Evolutionary conservation across 2,888 invertebrate species (phyloP).

Genomic region (Polyommatus iphigenia): DNA sequence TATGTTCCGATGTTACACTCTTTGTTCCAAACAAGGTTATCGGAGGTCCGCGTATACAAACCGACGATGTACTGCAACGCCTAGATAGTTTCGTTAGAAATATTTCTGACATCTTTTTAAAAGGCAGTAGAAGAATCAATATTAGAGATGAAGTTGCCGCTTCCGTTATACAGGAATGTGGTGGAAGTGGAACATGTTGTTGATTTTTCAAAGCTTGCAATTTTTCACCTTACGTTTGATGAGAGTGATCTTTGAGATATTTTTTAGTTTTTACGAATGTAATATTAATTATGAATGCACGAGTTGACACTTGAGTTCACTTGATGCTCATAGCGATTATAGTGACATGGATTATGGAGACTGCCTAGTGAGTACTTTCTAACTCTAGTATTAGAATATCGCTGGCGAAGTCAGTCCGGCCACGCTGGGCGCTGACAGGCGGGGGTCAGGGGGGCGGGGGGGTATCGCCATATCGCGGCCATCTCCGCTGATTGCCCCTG

Average conservation of each 20-base stretch:
- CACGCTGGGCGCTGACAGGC: conserved; percentile 10
- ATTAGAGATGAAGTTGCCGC: not conserved
- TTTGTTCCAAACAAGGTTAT: conserved; percentile 40
- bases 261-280: not conserved
- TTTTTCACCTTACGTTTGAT: not conserved
- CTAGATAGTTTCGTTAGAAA: not conserved
- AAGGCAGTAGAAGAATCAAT: not conserved
- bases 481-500: conserved; percentile 8
- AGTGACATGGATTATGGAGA: not conserved
- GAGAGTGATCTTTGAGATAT: not conserved
- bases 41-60: conserved; percentile 32
- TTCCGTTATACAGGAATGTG: not conserved
- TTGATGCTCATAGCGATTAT: not conserved
- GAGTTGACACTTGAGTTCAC: not conserved
- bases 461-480: not conserved
- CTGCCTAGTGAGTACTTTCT: not conserved
- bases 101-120: not conserved
- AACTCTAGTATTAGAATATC: not conserved
- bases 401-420: not conserved
- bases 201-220: not conserved
- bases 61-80: not conserved
- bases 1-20: conserved; percentile 40
- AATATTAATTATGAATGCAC: too few relatives aligned
- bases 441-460: too few relatives aligned
- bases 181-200: not conserved